Base-by-base conservation (phyloP, 2,888 invertebrate species). In the Sminthurinus aureus region DNA sequence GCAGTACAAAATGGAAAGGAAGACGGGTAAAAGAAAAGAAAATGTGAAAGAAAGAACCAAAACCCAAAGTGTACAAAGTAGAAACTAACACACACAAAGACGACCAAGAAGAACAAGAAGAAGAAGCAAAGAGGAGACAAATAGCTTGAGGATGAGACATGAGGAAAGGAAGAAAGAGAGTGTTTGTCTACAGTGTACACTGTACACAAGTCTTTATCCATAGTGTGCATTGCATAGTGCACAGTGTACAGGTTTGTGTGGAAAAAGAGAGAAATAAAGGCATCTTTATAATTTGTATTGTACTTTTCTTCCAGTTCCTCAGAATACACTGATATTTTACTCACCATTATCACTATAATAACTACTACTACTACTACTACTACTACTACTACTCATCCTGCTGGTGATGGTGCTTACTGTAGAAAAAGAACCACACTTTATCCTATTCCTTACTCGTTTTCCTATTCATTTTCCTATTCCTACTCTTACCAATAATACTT, bases 81-180 rank as follows among this genome's bases (percentile, higher is more conserved):
- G 52, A 58, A 52, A 52, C 18, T 11, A 24, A 78, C n/a, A n/a
- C 52, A 52, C 52, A 52, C 52, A 52, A 74, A n/a, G n/a, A n/a
- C n/a, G n/a, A n/a, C n/a, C n/a, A n/a, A n/a, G n/a, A n/a, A n/a
- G 18, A 74, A 26, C 38, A 38, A 2, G 75, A 24, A 13, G 52
- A 78, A 52, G 52, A 58, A 52, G 52, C 18, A 50, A 24, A 78
- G 58, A 22, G 78, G 75, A 75, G 75, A 38, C 26, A 75, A 38
- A 75, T 24, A 71, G 71, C 26, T 26, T 2, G 26, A 71, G 71
- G 26, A 71, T 71, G 26, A 71, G 71, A 73, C 15, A 73, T 24
- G 74, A 73, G 22, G 74, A 73, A 24, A 73, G 66, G 20, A 66
- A 66, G 66, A 71, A 20, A 20, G 22, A 71, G 24, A 71, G 71